Conservation (phyloP, 2,113 vertebrate species). For the Pholis gunnellus region DNA sequence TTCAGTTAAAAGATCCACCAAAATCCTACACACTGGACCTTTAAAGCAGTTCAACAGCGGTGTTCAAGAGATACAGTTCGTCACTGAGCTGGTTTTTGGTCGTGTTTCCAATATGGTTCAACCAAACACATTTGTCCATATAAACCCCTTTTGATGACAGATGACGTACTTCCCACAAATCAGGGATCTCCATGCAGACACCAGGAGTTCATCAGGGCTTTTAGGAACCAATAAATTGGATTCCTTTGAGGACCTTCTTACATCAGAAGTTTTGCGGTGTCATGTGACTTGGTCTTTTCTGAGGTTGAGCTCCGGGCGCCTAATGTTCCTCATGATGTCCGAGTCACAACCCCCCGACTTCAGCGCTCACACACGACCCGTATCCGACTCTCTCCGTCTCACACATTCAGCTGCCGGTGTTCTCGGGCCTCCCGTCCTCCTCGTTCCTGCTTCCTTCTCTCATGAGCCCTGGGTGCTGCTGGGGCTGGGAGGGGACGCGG, state of each 20-base stretch:
- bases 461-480: background rate
- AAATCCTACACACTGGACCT: background rate
- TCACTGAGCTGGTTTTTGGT: background rate
- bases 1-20: background rate
- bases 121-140: background rate
- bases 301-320: background rate
- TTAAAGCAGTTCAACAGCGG: background rate
- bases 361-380: background rate
- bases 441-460: background rate
- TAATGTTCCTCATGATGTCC: background rate
- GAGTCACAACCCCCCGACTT: background rate
- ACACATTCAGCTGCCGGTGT: constrained; percentile 7
- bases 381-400: background rate
- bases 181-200: background rate
- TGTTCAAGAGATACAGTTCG: background rate
- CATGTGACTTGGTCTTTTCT: background rate
- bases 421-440: background rate
- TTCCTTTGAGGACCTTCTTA: background rate
- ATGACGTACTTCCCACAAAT: background rate
- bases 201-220: background rate
- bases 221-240: background rate
- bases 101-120: background rate
- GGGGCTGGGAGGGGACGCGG: too few relatives aligned
- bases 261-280: background rate
- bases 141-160: background rate